phyloP scores from a whole-genome alignment of 1,140 invertebrate genomes.

The Solenopsis invicta region DNA sequence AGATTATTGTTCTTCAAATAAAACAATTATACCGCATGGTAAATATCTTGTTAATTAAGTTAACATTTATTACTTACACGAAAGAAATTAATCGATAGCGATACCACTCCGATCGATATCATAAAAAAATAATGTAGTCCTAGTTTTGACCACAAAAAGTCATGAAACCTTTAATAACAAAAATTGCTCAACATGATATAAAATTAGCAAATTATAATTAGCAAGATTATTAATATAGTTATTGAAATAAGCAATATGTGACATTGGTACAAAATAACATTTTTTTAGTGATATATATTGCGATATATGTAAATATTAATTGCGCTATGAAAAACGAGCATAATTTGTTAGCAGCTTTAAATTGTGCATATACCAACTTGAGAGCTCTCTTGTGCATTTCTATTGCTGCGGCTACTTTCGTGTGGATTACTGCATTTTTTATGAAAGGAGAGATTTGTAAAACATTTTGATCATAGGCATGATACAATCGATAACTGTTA shows the following conservation, averaged over 20 bases:
- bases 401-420: neutral
- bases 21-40: neutral
- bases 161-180: slow-evolving; percentile 14
- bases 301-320: too few relatives aligned
- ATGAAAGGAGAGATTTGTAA: neutral
- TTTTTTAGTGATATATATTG: too few relatives aligned
- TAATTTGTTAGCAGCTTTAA: neutral
- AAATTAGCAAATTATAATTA: neutral
- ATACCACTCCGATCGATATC: neutral
- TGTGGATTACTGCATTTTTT: neutral
- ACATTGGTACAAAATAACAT: too few relatives aligned
- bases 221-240: too few relatives aligned
- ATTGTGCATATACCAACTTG: neutral
- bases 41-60: too few relatives aligned
- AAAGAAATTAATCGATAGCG: slow-evolving; percentile 23
- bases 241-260: too few relatives aligned
- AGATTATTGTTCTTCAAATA: neutral
- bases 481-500: neutral
- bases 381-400: slow-evolving; percentile 23
- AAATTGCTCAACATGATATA: neutral
- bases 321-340: too few relatives aligned
- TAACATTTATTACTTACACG: neutral
- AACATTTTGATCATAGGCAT: neutral
- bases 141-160: neutral
- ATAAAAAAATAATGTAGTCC: neutral